Base-by-base conservation (phyloP, 30 jellyfish, hydroid and myxozoan species). In the Hydractinia symbiolongicarpus region DNA sequence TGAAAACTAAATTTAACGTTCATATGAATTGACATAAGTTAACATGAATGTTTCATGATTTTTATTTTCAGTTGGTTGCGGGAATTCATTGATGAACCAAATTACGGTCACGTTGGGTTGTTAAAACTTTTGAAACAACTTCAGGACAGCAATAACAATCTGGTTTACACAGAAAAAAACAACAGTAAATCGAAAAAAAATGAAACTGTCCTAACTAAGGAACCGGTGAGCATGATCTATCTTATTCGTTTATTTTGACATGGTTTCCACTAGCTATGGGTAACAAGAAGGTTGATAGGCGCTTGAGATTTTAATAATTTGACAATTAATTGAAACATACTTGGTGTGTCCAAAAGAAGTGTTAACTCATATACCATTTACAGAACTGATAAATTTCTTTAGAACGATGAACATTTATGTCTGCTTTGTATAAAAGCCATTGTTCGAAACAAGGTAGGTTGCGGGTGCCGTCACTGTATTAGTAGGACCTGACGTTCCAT, bases 381-480 rank as follows among this genome's bases (percentile, higher is more conserved):
- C 1, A 30, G 44, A 30, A 11, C n/a, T 57, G 13, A 6, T 60
- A 13, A 82, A 77, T 61, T 54, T 72, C 78, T 72, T 49, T 60
- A 90, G 97, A 80, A 85, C 55, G 95, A 86, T 61, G 97, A 90
- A 72, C 93, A 90, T 66, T 83, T 84, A 14, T 90, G 97, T 72
- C 69, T 90, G 53, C 96, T 90, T 5, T 90, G 97, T 78, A 81
- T 90, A 51, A 90, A 90, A 77, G 97, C 97, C 20, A 79, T 90
- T 11, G 66, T 86, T n/a, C 81, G 90, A 61, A 90, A 86, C 67
- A 90, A 90, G 96, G 97, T 90, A 86, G 55, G 20, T 20, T 20
- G 21, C 53, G 44, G 44, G 2, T 30, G 2, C 44, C 1, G 44
- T 30, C 44, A 30, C 44, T 30, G 44, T 30, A 30, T 30, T 30